Base-by-base conservation (phyloP, 64 coral and sea anemone genomes). In the Actinia equina region DNA sequence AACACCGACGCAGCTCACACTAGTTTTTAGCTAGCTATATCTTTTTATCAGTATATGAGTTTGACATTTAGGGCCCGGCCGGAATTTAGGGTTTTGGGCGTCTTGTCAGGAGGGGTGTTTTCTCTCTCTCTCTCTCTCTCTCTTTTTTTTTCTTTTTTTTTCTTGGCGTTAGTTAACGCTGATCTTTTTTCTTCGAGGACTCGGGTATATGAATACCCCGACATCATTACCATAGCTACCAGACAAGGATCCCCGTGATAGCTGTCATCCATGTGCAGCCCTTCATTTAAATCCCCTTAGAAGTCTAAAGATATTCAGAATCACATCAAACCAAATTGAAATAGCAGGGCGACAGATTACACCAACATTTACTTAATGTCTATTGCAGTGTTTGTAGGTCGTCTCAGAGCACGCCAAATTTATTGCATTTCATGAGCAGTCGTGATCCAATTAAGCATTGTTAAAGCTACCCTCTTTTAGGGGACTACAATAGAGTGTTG, bases 381-480 rank as follows among this genome's bases (percentile, higher is more conserved):
- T 74, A 7, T n/a, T 11, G 17, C 1, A 82, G 45, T 82, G 44
- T 82, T 52, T 82, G 19, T 20, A 46, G 12, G 23, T 82, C 53
- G 80, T 49, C 80, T 82, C 45, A 23, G 45, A 11, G 27, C 43
- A 57, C 44, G 80, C 44, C 80, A 52, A 51, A 46, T 57, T 52
- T 82, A 57, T 42, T 22, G 3, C 63, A 65, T 64, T 69, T 85
- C 70, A 45, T 86, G 20, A 77, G 76, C 83, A 69, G 52, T 23
- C 16, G 20, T 52, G 77, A 91, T 80, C 83, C 59, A 92, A 87
- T 87, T 87, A 83, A 46, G 77, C 43, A 87, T 92, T 87, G 85
- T 87, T 82, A 43, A 87, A 65, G 80, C 52, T 18, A 69, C 43
- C n/a, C 52, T 43, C 12, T 46, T 67, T 77, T 3, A 44, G 83